Conservation (phyloP, 2,797 vertebrate species). For the Alectoris magna region DNA sequence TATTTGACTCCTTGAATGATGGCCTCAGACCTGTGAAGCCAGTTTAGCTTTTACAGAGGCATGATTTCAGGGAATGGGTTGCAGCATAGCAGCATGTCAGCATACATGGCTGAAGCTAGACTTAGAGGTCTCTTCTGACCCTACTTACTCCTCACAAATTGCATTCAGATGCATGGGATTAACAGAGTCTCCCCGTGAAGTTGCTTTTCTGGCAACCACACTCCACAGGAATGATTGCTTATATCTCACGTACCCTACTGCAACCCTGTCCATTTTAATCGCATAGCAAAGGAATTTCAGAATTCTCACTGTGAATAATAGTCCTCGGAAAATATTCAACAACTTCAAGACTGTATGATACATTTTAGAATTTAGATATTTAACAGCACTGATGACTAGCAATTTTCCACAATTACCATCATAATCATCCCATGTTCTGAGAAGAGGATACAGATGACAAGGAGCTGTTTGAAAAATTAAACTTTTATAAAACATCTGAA, state of each 20-base stretch:
- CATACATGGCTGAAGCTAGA: neutral
- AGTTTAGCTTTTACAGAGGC: neutral
- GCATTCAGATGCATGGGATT: neutral
- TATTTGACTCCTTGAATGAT: neutral
- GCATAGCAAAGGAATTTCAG: neutral
- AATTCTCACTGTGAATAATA: neutral
- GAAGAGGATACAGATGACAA: conserved; percentile 27
- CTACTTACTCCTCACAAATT: neutral
- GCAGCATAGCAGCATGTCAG: neutral
- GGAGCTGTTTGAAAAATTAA: conserved; percentile 10
- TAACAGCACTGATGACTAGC: conserved; percentile 36
- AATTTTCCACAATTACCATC: conserved; percentile 31
- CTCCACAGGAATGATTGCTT: neutral
- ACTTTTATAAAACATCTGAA: conserved; percentile 5
- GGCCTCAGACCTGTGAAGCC: neutral
- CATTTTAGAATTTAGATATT: conserved; percentile 48
- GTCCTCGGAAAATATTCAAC: conserved; percentile 24
- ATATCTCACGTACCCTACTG: accelerated
- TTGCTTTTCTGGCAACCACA: neutral
- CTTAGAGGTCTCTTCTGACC: neutral
- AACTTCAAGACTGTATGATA: conserved; percentile 1
- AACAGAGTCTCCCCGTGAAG: neutral
- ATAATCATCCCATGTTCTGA: neutral
- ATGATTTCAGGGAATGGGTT: neutral
- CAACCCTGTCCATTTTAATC: neutral